phyloP scores from a whole-genome alignment of 2,113 vertebrate genomes.

The Dasyprocta punctata region DNA sequence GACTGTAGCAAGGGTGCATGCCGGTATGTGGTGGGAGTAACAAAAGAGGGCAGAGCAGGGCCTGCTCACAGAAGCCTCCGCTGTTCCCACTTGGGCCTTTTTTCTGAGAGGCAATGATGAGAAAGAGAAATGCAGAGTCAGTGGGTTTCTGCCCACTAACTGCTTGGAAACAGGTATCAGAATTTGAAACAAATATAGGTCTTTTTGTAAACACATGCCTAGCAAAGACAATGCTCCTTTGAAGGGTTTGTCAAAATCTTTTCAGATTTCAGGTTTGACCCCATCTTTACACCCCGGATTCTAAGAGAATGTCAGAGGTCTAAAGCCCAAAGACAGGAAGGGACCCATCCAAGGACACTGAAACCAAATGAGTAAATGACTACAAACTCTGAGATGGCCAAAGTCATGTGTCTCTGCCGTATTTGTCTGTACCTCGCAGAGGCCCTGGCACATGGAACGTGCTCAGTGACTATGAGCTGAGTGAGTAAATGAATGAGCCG shows the following conservation, averaged over 20 bases:
- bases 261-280: not conserved
- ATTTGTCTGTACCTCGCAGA: not conserved
- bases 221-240: not conserved
- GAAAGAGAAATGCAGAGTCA: not conserved
- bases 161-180: not conserved
- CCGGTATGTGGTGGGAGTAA: rapidly evolving
- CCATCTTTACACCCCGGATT: not conserved
- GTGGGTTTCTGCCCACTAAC: not conserved
- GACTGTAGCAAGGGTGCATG: not conserved
- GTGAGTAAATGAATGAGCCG: not conserved
- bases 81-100: not conserved
- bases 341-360: not conserved
- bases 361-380: not conserved
- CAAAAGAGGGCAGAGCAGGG: not conserved
- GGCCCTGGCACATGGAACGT: not conserved
- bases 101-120: not conserved
- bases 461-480: not conserved
- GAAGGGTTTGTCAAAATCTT: not conserved
- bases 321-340: not conserved
- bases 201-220: not conserved
- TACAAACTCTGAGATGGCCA: not conserved
- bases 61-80: not conserved
- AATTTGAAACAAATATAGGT: not conserved
- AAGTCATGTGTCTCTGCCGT: not conserved
- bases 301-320: not conserved